These are phyloP conservation scores for Anastatus disparis DNA, from an alignment of 1,140 invertebrate species.

Conservation along the genomic window DNA sequence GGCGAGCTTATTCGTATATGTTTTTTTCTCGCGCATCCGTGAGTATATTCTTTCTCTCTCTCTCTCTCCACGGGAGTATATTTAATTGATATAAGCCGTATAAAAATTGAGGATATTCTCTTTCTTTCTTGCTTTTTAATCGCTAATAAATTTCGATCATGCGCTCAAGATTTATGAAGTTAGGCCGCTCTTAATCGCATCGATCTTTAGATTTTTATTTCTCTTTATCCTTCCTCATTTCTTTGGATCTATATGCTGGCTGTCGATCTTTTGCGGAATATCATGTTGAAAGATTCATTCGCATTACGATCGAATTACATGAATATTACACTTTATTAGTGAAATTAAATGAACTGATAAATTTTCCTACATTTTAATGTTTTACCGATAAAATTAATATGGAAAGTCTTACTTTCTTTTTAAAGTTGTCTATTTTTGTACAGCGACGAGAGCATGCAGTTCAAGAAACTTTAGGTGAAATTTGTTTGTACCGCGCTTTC, in stretches of 20 bases:
- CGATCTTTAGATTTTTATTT: not conserved
- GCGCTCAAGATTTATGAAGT: conserved; percentile 55
- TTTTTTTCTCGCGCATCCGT: too few relatives aligned
- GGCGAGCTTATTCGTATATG: not conserved
- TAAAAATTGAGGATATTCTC: conserved; percentile 36
- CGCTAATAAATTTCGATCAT: conserved; percentile 57
- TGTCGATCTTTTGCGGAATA: too few relatives aligned
- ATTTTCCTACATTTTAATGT: too few relatives aligned
- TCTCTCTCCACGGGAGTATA: conserved; percentile 26
- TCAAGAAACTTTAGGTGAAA: conserved; percentile 6
- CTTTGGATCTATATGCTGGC: too few relatives aligned
- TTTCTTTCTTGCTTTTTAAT: too few relatives aligned
- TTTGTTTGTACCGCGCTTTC: conserved; percentile 2
- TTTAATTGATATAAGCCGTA: conserved; percentile 59
- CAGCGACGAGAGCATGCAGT: not conserved
- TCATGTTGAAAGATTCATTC: too few relatives aligned
- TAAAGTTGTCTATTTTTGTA: not conserved
- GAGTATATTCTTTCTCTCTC: too few relatives aligned
- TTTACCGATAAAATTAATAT: too few relatives aligned
- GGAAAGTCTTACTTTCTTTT: not conserved
- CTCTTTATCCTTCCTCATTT: not conserved
- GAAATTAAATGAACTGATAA: too few relatives aligned
- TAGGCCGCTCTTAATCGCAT: not conserved
- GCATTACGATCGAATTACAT: too few relatives aligned
- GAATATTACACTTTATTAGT: too few relatives aligned